Base-by-base conservation (phyloP, 2,797 vertebrate genomes). In the Leptoclinus maculatus region DNA sequence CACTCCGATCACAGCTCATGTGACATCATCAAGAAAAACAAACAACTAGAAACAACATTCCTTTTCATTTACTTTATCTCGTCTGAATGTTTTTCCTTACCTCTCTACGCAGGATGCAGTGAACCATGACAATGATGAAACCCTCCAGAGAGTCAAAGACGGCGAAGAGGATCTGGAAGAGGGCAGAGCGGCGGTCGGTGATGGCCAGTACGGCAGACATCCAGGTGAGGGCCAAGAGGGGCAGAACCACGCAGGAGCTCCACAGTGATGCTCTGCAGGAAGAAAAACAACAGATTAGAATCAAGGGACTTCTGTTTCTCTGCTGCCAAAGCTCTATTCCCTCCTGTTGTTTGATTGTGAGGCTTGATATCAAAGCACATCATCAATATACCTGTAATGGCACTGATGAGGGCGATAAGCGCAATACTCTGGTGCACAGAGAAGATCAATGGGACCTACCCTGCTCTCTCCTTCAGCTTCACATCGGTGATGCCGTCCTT, bases 391-490 rank as follows among this genome's bases (percentile, higher is more conserved):
- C 69, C 71, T 78, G 79, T 84, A 85, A 87, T 51, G 77, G 56
- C 65, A 73, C 76, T 72, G 85, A 92, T 87, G 66, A 80, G 79
- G 83, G 72, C 2, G 76, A 91, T 92, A 86, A 89, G 78, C 63
- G 7, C 70, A 68, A 77, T 49, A 56, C 71, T 71, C 47, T 16
- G 32, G 79, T 51, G 71, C 76, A 57, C 3, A 6, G 39, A 76
- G 60, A 47, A 72, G 82, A 88, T 74, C 80, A 80, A 85, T 91
- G 92, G 88, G 88, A 95, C 97, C 93, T 97, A 99, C 98, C 98
- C 98, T 80, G 98, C 98, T 94, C 98, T 96, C 95, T 99, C 98
- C 95, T 99, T 99, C 95, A 99, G 97, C 94, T 99, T 99, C 94
- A 99, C 97, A 83, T 99, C 98, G 3, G 98, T 98, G 94, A 99